Evolutionary conservation across 2,888 invertebrate species (phyloP), one percentile per base, ranked within the genome.

Genomic region (Mechanitis mazaeus): DNA sequence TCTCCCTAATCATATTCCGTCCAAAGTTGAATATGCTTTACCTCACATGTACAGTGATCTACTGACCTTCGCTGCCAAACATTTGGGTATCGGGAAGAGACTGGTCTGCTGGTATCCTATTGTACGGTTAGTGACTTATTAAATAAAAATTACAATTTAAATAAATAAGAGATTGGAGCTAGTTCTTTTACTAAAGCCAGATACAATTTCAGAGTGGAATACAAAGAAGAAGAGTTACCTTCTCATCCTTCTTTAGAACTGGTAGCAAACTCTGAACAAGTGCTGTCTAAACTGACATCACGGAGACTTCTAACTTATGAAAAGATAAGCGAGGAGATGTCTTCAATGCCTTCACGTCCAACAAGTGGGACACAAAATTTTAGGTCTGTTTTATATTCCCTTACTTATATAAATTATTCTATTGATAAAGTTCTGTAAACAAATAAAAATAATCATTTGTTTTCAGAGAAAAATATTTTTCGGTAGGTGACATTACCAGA

Each of bases 61-160:
- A 55, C 85, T 99, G 50, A 89, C 92, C 72, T 97, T 98, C 84
- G 93, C 97, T 0, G 95, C 95, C 0, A 90, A 89, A 58, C 94
- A 95, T 79, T 91, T 99, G 61, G 92, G 88, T 69, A 68, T 95
- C 4, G 93, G 94, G 4, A 95, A 98, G 0, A 90, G 97, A 67
- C 88, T 99, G 28, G 98, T 99, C 0, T 98, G 95, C 87, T 99
- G 99, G 99, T 94, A 98, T 73, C 99, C 99, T 35, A 91, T 98
- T 46, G 94, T 95, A 68, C 93, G 96, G 94, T 95, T 76, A 78
- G 69, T 38, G n/a, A 35, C 9, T 31, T n/a, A 11, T 5, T n/a
- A 54, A 45, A 6, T 57, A 58, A 57, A 55, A 31, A 9, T 28
- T 28, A 47, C 7, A 31, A 50, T 9, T 9, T 11, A 31, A 9